Base-by-base conservation (phyloP, 1,140 invertebrate genomes). In the Calliphora vicina region DNA sequence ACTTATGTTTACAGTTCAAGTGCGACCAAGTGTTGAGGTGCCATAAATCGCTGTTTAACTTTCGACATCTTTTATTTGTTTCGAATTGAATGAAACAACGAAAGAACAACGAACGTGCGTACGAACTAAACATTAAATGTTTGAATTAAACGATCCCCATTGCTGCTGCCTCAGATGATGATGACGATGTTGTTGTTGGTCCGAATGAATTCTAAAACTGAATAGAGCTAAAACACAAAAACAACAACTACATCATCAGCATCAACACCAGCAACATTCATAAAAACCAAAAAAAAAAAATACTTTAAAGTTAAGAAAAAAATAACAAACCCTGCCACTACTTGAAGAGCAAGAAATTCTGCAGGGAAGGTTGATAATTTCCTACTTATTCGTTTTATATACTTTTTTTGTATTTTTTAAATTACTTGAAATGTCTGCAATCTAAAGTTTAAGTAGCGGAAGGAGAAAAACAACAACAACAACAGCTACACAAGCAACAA, bases 11-110 rank as follows among this genome's bases (percentile, higher is more conserved):
- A 78, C n/a, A 78, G 74, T 78, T 43, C 35, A 45, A 78, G 74
- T 78, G 74, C 42, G 74, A 43, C 74, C 74, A 78, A 78, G 74
- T 78, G 74, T 78, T 78, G 74, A 78, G 74, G 74, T 78, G 74
- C 74, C 74, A 78, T 78, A 78, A 78, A 78, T 78, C 74, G 74
- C 74, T 78, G 74, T 78, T 78, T 78, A 78, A 78, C 74, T 78
- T 45, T 78, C 35, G 35, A 78, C 74, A 78, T 78, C 35, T 78
- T 78, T 78, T 78, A 45, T 78, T 78, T 78, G 35, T 45, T 78
- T 43, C 74, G 74, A 78, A 78, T 78, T 78, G n/a, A 78, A 74
- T 74, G 72, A 74, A 74, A n/a, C 1, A 29, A 35, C 27, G 13
- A n/a, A 1, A 35, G 26, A 27, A 43, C n/a, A n/a, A 43, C n/a